phyloP scores from a whole-genome alignment of 64 coral and sea anemone genomes.

The Exaiptasia diaphana region DNA sequence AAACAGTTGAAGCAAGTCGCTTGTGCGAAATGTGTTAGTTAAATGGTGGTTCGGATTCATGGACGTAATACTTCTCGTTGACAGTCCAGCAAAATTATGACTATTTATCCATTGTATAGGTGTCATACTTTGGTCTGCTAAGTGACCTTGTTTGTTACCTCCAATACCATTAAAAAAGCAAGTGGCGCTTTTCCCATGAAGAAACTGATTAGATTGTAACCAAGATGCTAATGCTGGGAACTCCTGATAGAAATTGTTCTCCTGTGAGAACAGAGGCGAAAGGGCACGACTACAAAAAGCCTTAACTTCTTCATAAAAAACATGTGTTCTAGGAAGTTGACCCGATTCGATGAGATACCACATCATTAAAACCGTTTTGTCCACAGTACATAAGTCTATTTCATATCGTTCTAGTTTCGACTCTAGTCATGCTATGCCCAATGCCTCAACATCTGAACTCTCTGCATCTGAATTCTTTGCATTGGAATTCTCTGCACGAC shows the following conservation, averaged over 20 bases:
- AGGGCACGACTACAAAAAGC: constrained; percentile 50
- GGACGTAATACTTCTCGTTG: background rate
- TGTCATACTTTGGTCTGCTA: constrained; percentile 15
- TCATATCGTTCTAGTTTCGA: constrained; percentile 19
- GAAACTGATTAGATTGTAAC: constrained; percentile 48
- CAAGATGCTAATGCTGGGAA: constrained; percentile 22
- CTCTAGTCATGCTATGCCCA: background rate
- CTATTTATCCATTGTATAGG: constrained; percentile 13
- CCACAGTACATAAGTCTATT: constrained; percentile 36
- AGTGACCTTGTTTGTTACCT: constrained; percentile 2
- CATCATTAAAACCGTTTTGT: constrained; percentile 48
- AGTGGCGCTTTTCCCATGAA: constrained; percentile 21
- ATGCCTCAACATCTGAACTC: background rate
- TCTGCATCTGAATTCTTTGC: background rate
- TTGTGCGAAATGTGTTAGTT: constrained; percentile 29
- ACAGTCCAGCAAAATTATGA: constrained; percentile 67
- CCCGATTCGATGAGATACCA: constrained; percentile 43
- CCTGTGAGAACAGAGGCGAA: constrained; percentile 23
- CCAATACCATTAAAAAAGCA: constrained; percentile 36
- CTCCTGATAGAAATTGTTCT: constrained; percentile 8
- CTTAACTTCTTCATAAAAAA: constrained; percentile 65
- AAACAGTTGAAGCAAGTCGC: constrained; percentile 34
- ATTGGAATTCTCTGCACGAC: background rate
- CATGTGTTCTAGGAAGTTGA: background rate
- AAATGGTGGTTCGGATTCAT: constrained; percentile 8